These are phyloP conservation scores for Chelidonichthys spinosus DNA, from an alignment of 2,797 vertebrate species.

Conservation along the genomic window DNA sequence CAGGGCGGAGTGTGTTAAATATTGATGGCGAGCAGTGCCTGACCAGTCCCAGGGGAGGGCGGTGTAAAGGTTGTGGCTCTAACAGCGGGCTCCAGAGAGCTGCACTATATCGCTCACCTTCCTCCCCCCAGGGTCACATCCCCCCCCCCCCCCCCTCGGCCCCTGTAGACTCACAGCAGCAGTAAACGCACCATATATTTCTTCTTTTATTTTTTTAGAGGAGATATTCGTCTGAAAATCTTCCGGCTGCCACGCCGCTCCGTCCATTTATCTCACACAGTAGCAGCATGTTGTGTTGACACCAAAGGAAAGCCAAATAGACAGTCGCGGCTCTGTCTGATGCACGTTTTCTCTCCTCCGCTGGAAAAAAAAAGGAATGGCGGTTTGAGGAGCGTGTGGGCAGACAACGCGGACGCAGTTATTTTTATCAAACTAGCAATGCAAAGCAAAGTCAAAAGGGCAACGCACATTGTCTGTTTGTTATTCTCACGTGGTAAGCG, in stretches of 20 bases:
- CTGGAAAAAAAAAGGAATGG: slow-evolving; percentile 31
- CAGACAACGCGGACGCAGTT: slow-evolving; percentile 27
- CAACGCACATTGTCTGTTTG: background rate
- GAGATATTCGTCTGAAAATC: slow-evolving; percentile 46
- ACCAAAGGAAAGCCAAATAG: slow-evolving; percentile 41
- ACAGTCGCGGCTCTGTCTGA: slow-evolving; percentile 20
- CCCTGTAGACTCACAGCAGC: slow-evolving; percentile 41
- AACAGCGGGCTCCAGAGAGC: slow-evolving; percentile 56
- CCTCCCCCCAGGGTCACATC: slow-evolving; percentile 48
- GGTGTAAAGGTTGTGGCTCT: slow-evolving; percentile 71
- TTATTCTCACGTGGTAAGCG: background rate
- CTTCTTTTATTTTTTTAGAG: slow-evolving; percentile 33
- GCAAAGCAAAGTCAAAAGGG: slow-evolving; percentile 9
- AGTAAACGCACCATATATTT: slow-evolving; percentile 47
- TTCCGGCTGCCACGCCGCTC: slow-evolving; percentile 40
- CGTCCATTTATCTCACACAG: slow-evolving; percentile 43
- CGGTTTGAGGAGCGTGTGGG: slow-evolving; percentile 33
- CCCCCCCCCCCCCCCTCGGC: background rate
- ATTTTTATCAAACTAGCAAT: slow-evolving; percentile 26
- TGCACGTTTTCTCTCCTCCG: slow-evolving; percentile 28
- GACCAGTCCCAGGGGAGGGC: slow-evolving; percentile 50
- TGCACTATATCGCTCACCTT: slow-evolving; percentile 52
- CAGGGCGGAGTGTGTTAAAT: slow-evolving; percentile 64
- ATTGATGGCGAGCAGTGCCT: slow-evolving; percentile 63
- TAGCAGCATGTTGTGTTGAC: slow-evolving; percentile 47